These are phyloP conservation scores for Pachycephala philippinensis DNA, from an alignment of 2,113 vertebrate species.

Conservation along the genomic window DNA sequence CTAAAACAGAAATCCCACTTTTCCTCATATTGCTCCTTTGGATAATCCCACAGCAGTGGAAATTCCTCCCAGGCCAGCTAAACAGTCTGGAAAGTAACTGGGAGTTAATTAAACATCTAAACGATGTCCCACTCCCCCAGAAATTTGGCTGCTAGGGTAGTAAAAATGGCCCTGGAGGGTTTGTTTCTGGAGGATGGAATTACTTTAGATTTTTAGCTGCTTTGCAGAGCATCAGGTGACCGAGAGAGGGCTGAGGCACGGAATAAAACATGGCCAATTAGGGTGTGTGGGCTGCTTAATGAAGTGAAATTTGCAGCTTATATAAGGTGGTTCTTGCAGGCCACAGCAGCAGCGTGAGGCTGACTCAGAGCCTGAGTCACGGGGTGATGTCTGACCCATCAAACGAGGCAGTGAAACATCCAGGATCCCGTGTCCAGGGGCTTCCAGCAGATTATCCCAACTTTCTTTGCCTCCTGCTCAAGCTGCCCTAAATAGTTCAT, in stretches of 20 bases:
- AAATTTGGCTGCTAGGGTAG: background rate
- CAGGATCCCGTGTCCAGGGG: rapidly evolving
- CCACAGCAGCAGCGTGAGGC: background rate
- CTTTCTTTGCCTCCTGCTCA: background rate
- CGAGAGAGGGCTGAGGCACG: background rate
- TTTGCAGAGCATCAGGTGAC: background rate
- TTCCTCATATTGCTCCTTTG: background rate
- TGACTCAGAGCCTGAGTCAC: background rate
- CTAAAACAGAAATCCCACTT: background rate
- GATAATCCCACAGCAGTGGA: background rate
- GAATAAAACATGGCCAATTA: background rate
- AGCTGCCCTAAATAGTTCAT: rapidly evolving
- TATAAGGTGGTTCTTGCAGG: background rate
- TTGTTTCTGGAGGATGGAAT: background rate
- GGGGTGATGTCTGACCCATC: background rate
- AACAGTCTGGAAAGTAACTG: background rate
- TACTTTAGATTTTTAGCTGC: background rate
- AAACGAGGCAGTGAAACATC: no score
- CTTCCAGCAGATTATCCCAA: background rate
- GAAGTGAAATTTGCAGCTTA: background rate
- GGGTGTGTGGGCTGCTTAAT: background rate
- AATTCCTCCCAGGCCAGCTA: background rate
- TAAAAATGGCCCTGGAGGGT: background rate
- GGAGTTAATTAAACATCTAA: background rate
- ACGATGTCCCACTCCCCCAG: background rate